Base-by-base conservation (phyloP, 1,140 invertebrate species). In the Diorhabda carinulata region DNA sequence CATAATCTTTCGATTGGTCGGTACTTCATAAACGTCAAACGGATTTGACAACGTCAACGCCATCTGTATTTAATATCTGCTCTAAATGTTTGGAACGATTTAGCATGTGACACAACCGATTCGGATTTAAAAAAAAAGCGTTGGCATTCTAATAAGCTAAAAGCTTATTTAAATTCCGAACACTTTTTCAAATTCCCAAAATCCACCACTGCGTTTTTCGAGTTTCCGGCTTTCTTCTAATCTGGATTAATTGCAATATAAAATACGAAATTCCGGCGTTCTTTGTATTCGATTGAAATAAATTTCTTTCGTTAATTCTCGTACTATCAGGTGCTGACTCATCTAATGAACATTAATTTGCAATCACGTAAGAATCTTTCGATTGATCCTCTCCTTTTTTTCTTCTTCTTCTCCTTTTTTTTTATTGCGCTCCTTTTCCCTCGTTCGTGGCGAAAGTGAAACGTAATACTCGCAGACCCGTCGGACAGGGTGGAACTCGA, bases 341-440 rank as follows among this genome's bases (percentile, higher is more conserved):
- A 64, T 64, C 63, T 64, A 56, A 64, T 64, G 63, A 64, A 64
- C 63, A 64, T 64, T 64, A 64, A 64, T 64, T 64, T 57, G 63
- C 63, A 64, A 64, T 64, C 63, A 64, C 44, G 44, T 10, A 43
- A 10, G 63, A 64, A 64, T 64, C 63, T 52, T 64, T 64, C 63
- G 47, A 57, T 64, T 41, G 43, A 62, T 62, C 43, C 61, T n/a
- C 44, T 61, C 8, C 40, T 41, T 41, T 40, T 41, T 40, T 61
- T 43, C 8, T 2, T 40, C 9, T 8, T n/a, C 47, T n/a, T 52
- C n/a, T 25, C 25, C 25, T 25, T 61, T 9, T 63, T 63, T 63
- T 45, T 42, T 8, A 6, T 45, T 43, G 43, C 6, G n/a, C 45
- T 44, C 9, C 25, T 64, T 64, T 9, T 41, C 43, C 52, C 9